These are phyloP conservation scores for Dryomyza anilis DNA, from an alignment of 2,888 invertebrate species.

Conservation along the genomic window DNA sequence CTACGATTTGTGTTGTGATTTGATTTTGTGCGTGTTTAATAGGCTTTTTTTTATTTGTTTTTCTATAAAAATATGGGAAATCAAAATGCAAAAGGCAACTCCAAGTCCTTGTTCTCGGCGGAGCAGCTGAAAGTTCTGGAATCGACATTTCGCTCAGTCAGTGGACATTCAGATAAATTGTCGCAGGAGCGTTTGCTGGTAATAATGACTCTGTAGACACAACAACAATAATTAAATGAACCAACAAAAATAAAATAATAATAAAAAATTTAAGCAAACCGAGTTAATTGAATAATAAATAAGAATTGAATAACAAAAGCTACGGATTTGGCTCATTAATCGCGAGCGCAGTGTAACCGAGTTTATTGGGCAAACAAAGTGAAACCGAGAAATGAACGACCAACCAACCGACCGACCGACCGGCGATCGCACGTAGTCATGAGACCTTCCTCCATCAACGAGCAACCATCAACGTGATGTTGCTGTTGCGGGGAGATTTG, in stretches of 20 bases:
- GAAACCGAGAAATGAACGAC: not conserved
- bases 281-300: too few relatives aligned
- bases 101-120: slow-evolving; percentile 39
- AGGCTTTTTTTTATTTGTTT: not conserved
- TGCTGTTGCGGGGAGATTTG: too few relatives aligned
- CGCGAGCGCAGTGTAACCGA: too few relatives aligned
- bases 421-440: slow-evolving; percentile 1
- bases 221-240: not conserved
- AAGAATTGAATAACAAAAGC: too few relatives aligned
- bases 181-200: slow-evolving; percentile 51
- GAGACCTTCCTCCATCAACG: slow-evolving; percentile 1
- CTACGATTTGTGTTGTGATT: too few relatives aligned
- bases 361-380: not conserved
- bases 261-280: too few relatives aligned
- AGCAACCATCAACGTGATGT: slow-evolving; percentile 10
- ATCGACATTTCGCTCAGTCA: slow-evolving; percentile 45
- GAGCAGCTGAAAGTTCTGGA: slow-evolving; percentile 51
- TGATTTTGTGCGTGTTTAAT: not conserved
- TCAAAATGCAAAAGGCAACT: slow-evolving; percentile 39
- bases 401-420: not conserved
- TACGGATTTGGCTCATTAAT: not conserved
- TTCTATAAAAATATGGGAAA: slow-evolving; percentile 39
- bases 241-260: not conserved
- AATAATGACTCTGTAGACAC: slow-evolving; percentile 28
- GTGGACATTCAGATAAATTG: slow-evolving; percentile 49